Conservation (phyloP, 37 sponge, comb jelly and placozoan genomes). For the Mnemiopsis leidyi region DNA sequence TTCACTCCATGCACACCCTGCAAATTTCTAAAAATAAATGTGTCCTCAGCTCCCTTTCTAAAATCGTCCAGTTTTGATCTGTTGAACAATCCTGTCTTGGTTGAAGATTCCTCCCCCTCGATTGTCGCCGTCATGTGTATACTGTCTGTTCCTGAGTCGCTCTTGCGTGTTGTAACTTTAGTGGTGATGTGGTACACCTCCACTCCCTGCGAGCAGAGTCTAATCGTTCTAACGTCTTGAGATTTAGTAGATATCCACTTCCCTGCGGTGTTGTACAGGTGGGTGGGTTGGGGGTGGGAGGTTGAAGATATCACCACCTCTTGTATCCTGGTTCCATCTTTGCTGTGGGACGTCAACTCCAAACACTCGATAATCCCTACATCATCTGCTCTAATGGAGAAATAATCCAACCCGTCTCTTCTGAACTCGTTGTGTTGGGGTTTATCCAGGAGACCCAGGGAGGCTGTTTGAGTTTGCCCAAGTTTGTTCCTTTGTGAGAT, state of each 20-base stretch:
- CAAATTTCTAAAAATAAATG: not conserved
- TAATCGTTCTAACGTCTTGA: not conserved
- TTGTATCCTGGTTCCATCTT: not conserved
- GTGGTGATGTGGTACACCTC: not conserved
- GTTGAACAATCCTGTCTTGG: not conserved
- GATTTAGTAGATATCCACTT: not conserved
- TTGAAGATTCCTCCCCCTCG: not conserved
- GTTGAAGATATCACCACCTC: not conserved
- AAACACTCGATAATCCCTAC: not conserved
- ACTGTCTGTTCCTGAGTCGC: not conserved
- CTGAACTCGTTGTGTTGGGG: not conserved
- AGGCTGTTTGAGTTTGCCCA: not conserved
- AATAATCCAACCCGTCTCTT: not conserved
- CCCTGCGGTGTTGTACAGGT: not conserved
- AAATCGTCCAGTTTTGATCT: not conserved
- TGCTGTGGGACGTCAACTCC: not conserved
- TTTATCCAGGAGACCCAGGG: not conserved
- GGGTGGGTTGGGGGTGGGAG: not conserved
- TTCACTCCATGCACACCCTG: not conserved
- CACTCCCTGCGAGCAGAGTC: not conserved
- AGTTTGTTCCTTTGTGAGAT: not conserved
- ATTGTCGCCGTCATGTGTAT: not conserved
- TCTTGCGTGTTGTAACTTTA: not conserved
- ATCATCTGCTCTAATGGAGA: not conserved
- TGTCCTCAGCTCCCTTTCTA: not conserved